phyloP scores from a whole-genome alignment of 2,797 vertebrate species.

The Chaunax sp. region DNA sequence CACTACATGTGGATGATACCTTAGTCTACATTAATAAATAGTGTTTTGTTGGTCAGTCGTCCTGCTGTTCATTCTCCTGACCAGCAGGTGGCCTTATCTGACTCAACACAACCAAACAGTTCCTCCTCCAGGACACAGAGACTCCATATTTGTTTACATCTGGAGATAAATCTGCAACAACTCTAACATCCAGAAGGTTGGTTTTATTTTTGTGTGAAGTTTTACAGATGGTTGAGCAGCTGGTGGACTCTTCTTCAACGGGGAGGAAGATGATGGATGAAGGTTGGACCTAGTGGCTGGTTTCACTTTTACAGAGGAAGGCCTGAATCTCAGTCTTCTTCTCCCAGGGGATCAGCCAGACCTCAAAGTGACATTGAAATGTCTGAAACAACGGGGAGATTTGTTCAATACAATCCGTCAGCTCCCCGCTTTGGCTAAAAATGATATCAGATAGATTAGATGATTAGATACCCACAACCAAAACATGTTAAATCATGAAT shows the following conservation, averaged over 20 bases:
- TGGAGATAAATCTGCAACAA: not conserved
- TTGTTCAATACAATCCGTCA: too few relatives aligned
- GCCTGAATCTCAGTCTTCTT: slow-evolving; percentile 61
- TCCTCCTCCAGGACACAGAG: too few relatives aligned
- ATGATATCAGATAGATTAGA: too few relatives aligned
- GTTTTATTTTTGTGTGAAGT: not conserved
- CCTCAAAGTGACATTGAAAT: slow-evolving; percentile 86
- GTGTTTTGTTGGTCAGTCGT: too few relatives aligned
- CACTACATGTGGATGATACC: too few relatives aligned
- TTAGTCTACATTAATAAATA: too few relatives aligned
- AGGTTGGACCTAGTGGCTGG: not conserved
- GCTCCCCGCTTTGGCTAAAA: too few relatives aligned
- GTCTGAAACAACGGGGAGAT: slow-evolving; percentile 77
- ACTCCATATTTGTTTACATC: not conserved
- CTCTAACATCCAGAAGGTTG: not conserved
- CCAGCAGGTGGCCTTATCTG: not conserved
- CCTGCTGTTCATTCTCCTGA: not conserved
- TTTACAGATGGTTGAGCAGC: not conserved
- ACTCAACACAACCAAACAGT: not conserved
- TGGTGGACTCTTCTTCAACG: too few relatives aligned
- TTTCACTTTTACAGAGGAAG: slow-evolving; percentile 74
- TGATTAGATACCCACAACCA: too few relatives aligned
- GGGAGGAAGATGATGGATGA: not conserved
- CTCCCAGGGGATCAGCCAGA: slow-evolving; percentile 88
- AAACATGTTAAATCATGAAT: too few relatives aligned